These are phyloP conservation scores for Mycalesis mineus DNA, from an alignment of 2,888 invertebrate genomes.

Conservation along the genomic window DNA sequence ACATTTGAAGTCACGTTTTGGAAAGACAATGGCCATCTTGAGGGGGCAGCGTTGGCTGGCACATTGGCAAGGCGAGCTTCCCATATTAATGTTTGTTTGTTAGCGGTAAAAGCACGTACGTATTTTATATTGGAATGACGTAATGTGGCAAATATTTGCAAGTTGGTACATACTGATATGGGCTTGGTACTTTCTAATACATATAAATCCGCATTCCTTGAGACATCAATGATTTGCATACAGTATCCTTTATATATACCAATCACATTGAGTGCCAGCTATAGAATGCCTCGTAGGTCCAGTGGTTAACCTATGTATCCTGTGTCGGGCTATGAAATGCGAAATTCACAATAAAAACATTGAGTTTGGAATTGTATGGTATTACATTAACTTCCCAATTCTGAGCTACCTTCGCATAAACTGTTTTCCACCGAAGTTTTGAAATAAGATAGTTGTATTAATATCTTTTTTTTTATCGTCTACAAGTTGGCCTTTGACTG, in stretches of 20 bases:
- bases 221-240: not conserved
- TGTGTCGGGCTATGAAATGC: too few species aligned
- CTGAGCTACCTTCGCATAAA: too few species aligned
- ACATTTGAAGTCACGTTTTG: slow-evolving; percentile 77
- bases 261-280: not conserved
- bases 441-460: too few species aligned
- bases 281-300: too few species aligned
- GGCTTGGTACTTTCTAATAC: slow-evolving; percentile 9
- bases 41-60: slow-evolving; percentile 73
- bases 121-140: slow-evolving; percentile 50
- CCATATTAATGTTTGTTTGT: slow-evolving; percentile 78
- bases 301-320: too few species aligned
- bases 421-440: too few species aligned
- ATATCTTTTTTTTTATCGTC: too few species aligned
- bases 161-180: slow-evolving; percentile 35
- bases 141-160: slow-evolving; percentile 60
- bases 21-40: slow-evolving; percentile 77
- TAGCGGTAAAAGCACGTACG: slow-evolving; percentile 74
- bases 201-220: slow-evolving; percentile 6
- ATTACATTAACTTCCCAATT: too few species aligned
- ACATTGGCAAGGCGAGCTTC: slow-evolving; percentile 72
- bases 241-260: slow-evolving; percentile 1
- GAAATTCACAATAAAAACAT: too few species aligned
- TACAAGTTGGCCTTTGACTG: too few species aligned
- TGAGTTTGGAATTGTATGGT: too few species aligned